Base-by-base conservation (phyloP, 2,113 vertebrate genomes). In the Mustela lutreola region DNA sequence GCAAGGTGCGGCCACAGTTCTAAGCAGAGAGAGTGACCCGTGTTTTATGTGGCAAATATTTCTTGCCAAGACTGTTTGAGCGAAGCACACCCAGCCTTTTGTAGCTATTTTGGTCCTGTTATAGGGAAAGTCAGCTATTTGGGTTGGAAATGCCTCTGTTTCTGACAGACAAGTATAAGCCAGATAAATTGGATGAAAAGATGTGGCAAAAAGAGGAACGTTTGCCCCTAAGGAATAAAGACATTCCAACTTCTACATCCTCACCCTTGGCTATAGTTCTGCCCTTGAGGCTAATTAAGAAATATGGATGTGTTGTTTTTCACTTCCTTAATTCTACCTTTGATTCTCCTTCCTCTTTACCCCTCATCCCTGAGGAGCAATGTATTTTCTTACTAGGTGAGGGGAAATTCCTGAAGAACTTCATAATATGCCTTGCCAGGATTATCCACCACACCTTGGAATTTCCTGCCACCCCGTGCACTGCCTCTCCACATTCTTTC, bases 161-260 rank as follows among this genome's bases (percentile, higher is more conserved):
- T 97, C 97, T 98, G 96, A 98, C 92, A 98, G 93, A 98, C 98
- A 98, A 97, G 96, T 4, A 53, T 56, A 98, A 96, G 56, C 87
- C 97, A 98, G 97, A 97, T 94, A 98, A 98, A 97, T 94, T 79
- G 62, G 96, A 98, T 98, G 95, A 97, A 98, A 98, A 98, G 50
- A 56, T 71, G 83, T 95, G 94, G 73, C 73, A 91, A 45, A 79
- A 53, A 8, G 67, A 90, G 62, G 86, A 92, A 97, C 91, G 95
- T 90, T 58, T 19, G 7, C 91, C 78, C 12, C 95, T 95, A 63
- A 92, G 98, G 98, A 98, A 98, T 92, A 84, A 89, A 97, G 97
- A 92, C 81, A 95, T 97, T 96, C 80, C 94, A 97, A 96, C 97
- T 95, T 98, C 96, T 97, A 93, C 95, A 97, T 96, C 86, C 95